These are phyloP conservation scores for Timema cristinae DNA, from an alignment of 2,888 invertebrate genomes.

Conservation along the genomic window DNA sequence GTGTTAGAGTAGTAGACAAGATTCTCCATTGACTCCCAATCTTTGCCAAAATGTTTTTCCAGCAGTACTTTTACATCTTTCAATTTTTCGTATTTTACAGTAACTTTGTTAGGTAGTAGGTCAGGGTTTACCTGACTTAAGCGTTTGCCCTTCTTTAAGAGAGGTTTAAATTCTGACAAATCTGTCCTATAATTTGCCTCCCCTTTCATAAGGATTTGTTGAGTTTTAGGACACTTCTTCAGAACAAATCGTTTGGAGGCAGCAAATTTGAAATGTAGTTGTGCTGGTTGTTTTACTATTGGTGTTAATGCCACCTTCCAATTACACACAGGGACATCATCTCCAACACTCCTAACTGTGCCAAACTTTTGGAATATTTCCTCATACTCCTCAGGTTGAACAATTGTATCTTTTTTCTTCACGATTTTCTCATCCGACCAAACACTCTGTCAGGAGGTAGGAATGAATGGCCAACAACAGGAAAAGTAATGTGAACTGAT, in stretches of 20 bases:
- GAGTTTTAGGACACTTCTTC: no score
- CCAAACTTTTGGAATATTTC: conserved; percentile 7
- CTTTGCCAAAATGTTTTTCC: background rate
- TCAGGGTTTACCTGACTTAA: background rate
- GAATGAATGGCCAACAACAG: no score
- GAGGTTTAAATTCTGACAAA: conserved; percentile 3
- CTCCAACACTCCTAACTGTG: conserved; percentile 3
- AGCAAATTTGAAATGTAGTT: conserved; percentile 10
- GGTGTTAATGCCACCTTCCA: background rate
- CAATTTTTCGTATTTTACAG: background rate
- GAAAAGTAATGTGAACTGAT: no score
- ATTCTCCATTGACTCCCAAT: conserved; percentile 6
- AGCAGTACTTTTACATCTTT: conserved; percentile 2
- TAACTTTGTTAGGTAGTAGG: conserved; percentile 8
- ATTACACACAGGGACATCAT: conserved; percentile 4
- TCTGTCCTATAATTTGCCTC: background rate
- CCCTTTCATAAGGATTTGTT: background rate
- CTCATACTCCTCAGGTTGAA: background rate
- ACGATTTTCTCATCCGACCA: no score
- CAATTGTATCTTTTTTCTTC: no score
- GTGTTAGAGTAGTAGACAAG: background rate
- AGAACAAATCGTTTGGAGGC: conserved; percentile 3
- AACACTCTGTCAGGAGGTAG: no score
- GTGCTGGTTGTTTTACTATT: background rate
- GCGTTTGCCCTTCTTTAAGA: conserved; percentile 8